Evolutionary conservation across 2,113 vertebrate genomes (phyloP), one percentile per base, ranked within the genome.

Genomic region (Promerops cafer): DNA sequence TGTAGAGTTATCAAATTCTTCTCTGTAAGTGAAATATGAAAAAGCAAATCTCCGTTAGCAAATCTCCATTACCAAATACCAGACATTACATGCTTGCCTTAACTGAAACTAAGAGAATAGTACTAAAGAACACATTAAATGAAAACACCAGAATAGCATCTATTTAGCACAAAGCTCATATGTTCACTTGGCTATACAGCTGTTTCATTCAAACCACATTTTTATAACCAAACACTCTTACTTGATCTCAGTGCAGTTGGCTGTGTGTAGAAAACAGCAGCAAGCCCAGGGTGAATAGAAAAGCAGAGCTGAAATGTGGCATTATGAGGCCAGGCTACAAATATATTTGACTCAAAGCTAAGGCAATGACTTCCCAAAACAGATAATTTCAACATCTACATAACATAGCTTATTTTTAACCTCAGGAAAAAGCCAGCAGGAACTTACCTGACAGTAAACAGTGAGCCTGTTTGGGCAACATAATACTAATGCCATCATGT

Each of bases 391-490:
- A 63, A 75, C 33, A 88, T 71, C 69, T 69, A 87, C 68, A 56
- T 45, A 88, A 90, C 61, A 90, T 18, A 87, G 49, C 28, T 33
- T 87, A 86, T 75, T 94, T 86, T 90, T 28, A 76, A 79, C 5
- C 13, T 49, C 89, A 89, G 87, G 69, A 87, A 90, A 95, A 96
- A 96, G 30, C 72, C 61, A 94, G 91, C 80, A 87, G 27, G 57
- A 93, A 57, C 91, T 90, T 53, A 89, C 74, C 86, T 85, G 70
- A 54, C 37, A 39, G 40, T 94, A 97, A 95, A 96, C 59, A 91
- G 16, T 53, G 88, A 87, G 40, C 10, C 15, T 96, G 91, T 97
- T 97, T 94, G 79, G 96, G 94, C 93, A 97, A 93, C 93, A 97
- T 68, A 44, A 83, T 91, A 84, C 78, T 83, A 94, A 96, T 97